Evolutionary conservation across 2,797 vertebrate species (phyloP).

Genomic region (Semotilus atromaculatus): DNA sequence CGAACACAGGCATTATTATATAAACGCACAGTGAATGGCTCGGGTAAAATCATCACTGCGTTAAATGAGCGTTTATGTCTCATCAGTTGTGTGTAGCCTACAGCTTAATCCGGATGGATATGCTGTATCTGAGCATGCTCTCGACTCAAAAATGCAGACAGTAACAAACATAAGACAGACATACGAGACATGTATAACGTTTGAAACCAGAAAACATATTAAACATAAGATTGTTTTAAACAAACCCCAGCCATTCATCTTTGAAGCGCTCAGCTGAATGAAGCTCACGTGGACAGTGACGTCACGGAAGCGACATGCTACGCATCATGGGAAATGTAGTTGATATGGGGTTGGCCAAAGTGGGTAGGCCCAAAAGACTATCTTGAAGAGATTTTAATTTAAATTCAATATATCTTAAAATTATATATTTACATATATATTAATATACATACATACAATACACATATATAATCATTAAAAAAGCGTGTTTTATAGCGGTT

Average conservation of each 20-base stretch:
- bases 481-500: not conserved
- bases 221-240: conserved; percentile 29
- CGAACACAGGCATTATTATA: conserved; percentile 3
- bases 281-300: conserved; percentile 63
- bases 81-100: conserved; percentile 31
- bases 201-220: not conserved
- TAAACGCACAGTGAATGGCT: conserved; percentile 10
- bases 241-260: conserved; percentile 66
- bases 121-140: not conserved
- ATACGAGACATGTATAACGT: not conserved
- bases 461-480: no score
- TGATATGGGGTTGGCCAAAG: not conserved
- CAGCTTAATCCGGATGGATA: conserved; percentile 26
- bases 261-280: conserved; percentile 63
- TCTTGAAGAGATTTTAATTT: not conserved
- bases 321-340: conserved; percentile 64
- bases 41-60: conserved; percentile 20
- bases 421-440: not conserved
- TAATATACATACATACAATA: no score
- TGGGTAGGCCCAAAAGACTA: not conserved
- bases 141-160: not conserved
- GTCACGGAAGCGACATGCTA: conserved; percentile 59
- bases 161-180: not conserved
- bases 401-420: not conserved
- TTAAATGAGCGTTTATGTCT: conserved; percentile 29